Conservation (phyloP, 2,888 invertebrate genomes). For the Hololepta plana region DNA sequence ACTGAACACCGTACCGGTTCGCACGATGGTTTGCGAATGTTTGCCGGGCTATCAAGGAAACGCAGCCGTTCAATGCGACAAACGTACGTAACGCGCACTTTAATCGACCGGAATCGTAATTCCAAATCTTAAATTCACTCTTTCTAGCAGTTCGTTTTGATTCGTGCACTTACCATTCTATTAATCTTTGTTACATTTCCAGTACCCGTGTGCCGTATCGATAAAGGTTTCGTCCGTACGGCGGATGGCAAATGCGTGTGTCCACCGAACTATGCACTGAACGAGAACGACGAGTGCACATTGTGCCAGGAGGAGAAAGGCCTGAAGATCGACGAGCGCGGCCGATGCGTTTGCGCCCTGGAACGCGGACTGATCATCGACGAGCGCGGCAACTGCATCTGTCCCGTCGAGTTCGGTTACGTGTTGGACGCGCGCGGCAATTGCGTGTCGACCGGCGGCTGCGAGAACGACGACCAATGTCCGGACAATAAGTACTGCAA, state of each 20-base stretch:
- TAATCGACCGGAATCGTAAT: no score
- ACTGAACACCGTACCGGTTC: constrained; percentile 62
- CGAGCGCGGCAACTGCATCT: constrained; percentile 58
- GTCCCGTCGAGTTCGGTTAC: constrained; percentile 51
- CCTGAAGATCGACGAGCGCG: constrained; percentile 53
- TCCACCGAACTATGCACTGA: constrained; percentile 56
- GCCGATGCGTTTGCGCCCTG: constrained; percentile 66
- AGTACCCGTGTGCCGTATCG: constrained; percentile 43
- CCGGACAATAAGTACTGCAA: constrained; percentile 61
- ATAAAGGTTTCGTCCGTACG: constrained; percentile 48
- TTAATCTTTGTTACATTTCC: no score
- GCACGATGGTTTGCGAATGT: constrained; percentile 81
- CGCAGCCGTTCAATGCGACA: constrained; percentile 67
- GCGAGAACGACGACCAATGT: constrained; percentile 55
- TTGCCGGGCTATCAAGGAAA: constrained; percentile 73
- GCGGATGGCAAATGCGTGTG: constrained; percentile 54
- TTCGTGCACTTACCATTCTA: no score
- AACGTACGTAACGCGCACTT: constrained; percentile 36
- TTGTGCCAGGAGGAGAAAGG: constrained; percentile 56
- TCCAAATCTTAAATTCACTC: no score
- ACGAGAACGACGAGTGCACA: constrained; percentile 59
- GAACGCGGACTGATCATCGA: constrained; percentile 62
- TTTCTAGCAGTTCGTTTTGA: neutral
- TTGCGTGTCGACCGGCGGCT: constrained; percentile 39
- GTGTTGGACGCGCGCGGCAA: constrained; percentile 39